Evolutionary conservation across 2,888 invertebrate species (phyloP).

Genomic region (Ophion costatus): DNA sequence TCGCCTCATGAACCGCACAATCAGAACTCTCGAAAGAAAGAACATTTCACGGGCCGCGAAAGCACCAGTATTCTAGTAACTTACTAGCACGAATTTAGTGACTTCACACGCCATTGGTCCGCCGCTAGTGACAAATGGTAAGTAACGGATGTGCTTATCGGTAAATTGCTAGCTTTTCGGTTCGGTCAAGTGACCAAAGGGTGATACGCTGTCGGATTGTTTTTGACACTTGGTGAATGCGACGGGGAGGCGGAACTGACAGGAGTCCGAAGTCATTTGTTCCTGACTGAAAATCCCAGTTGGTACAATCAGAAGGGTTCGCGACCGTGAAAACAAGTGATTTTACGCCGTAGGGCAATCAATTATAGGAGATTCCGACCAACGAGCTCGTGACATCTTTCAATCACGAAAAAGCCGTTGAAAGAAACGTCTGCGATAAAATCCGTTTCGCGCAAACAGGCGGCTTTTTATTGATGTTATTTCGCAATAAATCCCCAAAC

Average conservation of each 20-base stretch:
- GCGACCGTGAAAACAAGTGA: background rate
- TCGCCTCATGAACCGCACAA: background rate
- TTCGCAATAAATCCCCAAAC: slow-evolving; percentile 27
- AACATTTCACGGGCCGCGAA: background rate
- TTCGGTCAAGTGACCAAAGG: background rate
- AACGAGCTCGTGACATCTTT: background rate
- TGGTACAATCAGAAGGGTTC: background rate
- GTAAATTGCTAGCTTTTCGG: background rate
- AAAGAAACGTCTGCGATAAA: background rate
- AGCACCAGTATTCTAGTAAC: background rate
- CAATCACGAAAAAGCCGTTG: background rate
- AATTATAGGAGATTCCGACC: background rate
- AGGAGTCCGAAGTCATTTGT: slow-evolving; percentile 2
- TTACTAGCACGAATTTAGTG: background rate
- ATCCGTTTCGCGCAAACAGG: slow-evolving; percentile 6
- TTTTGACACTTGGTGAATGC: background rate
- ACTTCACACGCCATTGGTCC: background rate
- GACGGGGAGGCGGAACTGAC: too few relatives aligned
- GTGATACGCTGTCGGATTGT: background rate
- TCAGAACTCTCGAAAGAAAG: background rate
- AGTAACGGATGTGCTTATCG: background rate
- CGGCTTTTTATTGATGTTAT: slow-evolving; percentile 58
- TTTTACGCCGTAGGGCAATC: background rate
- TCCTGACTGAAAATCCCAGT: slow-evolving; percentile 24
- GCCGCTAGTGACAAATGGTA: background rate